phyloP scores from a whole-genome alignment of 2,113 vertebrate species.

The Zingel zingel region DNA sequence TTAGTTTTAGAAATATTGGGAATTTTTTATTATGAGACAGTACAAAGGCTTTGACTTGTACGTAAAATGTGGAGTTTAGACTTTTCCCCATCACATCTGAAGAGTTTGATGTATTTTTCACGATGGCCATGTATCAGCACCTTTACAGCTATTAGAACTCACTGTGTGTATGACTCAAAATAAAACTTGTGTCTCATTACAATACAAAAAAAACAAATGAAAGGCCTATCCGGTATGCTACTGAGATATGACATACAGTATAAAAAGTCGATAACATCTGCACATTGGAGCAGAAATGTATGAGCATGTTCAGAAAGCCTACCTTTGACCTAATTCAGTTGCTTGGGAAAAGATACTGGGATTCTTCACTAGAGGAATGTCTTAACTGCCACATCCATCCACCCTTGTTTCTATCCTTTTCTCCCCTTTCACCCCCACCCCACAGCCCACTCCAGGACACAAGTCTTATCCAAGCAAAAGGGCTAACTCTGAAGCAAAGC shows the following conservation, averaged over 20 bases:
- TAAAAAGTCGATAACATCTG: conserved; percentile 60
- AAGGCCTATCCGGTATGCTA: conserved; percentile 48
- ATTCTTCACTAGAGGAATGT: conserved; percentile 71
- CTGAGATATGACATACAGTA: conserved; percentile 37
- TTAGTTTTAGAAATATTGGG: conserved; percentile 24
- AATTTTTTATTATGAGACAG: conserved; percentile 38
- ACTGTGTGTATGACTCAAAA: conserved; percentile 58
- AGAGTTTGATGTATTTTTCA: conserved; percentile 64
- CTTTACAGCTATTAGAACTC: conserved; percentile 39
- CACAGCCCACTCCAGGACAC: conserved; percentile 63
- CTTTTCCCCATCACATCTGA: conserved; percentile 5
- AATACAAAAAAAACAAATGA: conserved; percentile 31
- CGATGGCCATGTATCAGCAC: conserved; percentile 4
- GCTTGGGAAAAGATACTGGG: conserved; percentile 69
- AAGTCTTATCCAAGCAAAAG: conserved; percentile 83
- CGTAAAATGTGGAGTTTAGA: conserved; percentile 32
- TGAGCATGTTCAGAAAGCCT: conserved; percentile 48
- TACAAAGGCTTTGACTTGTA: conserved; percentile 48
- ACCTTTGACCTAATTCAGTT: conserved; percentile 67
- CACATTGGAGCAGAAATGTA: conserved; percentile 34
- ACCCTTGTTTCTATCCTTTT: conserved; percentile 52
- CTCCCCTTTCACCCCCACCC: conserved; percentile 51
- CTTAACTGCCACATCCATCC: conserved; percentile 57
- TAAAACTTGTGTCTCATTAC: conserved; percentile 69
- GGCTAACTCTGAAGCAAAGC: conserved; percentile 87